A percentile compares a stretch with the other conserved stretches of the same genome.
Evolutionary conservation across 2,113 vertebrate species (phyloP).

Genomic region (Cyrtonyx montezumae): DNA sequence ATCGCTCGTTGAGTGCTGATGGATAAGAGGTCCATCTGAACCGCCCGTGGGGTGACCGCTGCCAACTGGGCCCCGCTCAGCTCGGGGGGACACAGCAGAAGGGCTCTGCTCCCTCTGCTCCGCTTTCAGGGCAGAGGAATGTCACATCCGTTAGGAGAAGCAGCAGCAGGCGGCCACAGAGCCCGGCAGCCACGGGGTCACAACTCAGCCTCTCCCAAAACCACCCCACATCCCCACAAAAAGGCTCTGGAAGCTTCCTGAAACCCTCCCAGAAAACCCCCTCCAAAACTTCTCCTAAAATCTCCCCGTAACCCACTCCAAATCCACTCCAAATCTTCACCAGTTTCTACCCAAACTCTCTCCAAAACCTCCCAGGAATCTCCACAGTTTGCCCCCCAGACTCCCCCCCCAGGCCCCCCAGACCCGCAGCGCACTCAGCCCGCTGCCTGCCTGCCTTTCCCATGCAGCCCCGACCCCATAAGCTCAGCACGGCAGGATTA

Average conservation of each 20-base stretch:
- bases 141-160: neutral
- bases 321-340: neutral
- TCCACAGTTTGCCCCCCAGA: neutral
- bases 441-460: neutral
- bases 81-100: slow-evolving; percentile 15
- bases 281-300: too few relatives aligned
- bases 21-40: slow-evolving; percentile 3
- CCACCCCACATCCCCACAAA: neutral
- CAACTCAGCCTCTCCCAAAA: neutral
- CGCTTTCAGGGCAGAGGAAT: neutral
- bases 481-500: neutral
- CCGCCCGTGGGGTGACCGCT: slow-evolving; percentile 12
- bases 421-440: too few relatives aligned
- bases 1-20: slow-evolving; percentile 46
- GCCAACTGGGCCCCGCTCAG: slow-evolving; percentile 29
- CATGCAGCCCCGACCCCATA: neutral
- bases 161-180: too few relatives aligned
- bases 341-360: neutral
- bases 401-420: neutral
- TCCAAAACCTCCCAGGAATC: too few relatives aligned
- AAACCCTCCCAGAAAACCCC: too few relatives aligned
- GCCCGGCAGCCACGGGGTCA: neutral
- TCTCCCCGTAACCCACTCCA: neutral
- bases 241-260: too few relatives aligned
- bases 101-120: neutral